phyloP scores from a whole-genome alignment of 2,888 invertebrate species.

The Caenorhabditis sulstoni region DNA sequence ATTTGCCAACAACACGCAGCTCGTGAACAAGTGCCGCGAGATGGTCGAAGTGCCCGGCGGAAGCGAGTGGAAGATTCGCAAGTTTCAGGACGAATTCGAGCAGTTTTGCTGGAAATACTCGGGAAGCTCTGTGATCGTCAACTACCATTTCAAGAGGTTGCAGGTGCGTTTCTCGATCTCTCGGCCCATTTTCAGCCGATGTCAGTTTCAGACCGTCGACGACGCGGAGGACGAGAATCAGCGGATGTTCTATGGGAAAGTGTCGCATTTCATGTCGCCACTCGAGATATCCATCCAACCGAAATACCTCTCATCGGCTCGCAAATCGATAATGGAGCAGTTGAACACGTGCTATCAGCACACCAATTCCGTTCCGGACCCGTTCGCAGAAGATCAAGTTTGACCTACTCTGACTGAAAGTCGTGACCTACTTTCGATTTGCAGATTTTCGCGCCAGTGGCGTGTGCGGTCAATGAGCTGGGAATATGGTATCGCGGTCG shows the following conservation, averaged over 20 bases:
- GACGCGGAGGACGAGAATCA: conserved; percentile 24
- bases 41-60: conserved; percentile 53
- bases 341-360: conserved; percentile 42
- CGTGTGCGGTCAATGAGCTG: conserved; percentile 43
- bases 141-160: conserved; percentile 51
- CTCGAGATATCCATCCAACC: conserved; percentile 56
- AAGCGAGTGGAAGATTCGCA: conserved; percentile 53
- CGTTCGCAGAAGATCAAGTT: conserved; percentile 9
- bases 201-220: conserved; percentile 1
- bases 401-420: neutral
- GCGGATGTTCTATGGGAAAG: conserved; percentile 52
- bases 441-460: conserved; percentile 42
- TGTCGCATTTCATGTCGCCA: conserved; percentile 58
- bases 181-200: neutral
- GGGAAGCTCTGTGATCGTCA: conserved; percentile 54
- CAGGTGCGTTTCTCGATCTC: conserved; percentile 13
- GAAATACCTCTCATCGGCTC: conserved; percentile 41
- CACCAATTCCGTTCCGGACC: neutral
- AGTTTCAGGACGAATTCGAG: conserved; percentile 16
- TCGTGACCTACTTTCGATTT: neutral
- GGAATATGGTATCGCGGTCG: conserved; percentile 52
- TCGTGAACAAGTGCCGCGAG: conserved; percentile 38
- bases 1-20: neutral
- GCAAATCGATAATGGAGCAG: conserved; percentile 43
- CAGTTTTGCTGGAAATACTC: conserved; percentile 55